Evolutionary conservation across 2,888 invertebrate genomes (phyloP), one percentile per base, ranked within the genome.

Genomic region (Meteorus cinctellus): DNA sequence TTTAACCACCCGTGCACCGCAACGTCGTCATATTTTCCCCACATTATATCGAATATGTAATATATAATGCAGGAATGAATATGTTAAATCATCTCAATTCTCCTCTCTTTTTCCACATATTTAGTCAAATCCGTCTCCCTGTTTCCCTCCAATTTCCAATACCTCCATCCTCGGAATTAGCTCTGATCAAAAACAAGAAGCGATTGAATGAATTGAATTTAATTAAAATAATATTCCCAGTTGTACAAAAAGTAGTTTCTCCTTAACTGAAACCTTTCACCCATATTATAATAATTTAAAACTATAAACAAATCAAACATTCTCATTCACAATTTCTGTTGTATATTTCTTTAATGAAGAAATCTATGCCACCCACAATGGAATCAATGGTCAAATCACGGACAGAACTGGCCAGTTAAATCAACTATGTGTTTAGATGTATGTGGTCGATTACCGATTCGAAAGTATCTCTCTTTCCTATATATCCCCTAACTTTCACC

Each of bases 401-500:
- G 3, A 48, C 19, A n/a, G 6, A 24, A 41, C 41, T 41, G 41
- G 41, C 12, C 41, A 12, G 12, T 8, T 10, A 12, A 41, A 41
- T 41, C 41, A 41, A 41, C 41, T 55, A 55, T 55, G 5, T 55
- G 24, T 55, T 55, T 19, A 55, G 55, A 55, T 55, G 19, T 55
- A n/a, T n/a, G 55, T 24, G 19, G 55, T 55, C 19, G 10, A 55
- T 55, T 55, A 55, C 19, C 65, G 74, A 79, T 79, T 79, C 78
- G 79, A 79, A 79, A 79, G 79, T 79, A 71, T 73, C 75, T 51
- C 75, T 51, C 27, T 62, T 6, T 12, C 12, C 41, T 68, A 34
- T 74, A 70, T 72, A 55, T 51, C 71, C 68, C 29, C 74, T 10
- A 69, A 78, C 78, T 79, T 79, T 78, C 78, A 73, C 79, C 74